Evolutionary conservation across 1,140 invertebrate genomes (phyloP), one percentile per base, ranked within the genome.

Genomic region (Elymnias hypermnestra): DNA sequence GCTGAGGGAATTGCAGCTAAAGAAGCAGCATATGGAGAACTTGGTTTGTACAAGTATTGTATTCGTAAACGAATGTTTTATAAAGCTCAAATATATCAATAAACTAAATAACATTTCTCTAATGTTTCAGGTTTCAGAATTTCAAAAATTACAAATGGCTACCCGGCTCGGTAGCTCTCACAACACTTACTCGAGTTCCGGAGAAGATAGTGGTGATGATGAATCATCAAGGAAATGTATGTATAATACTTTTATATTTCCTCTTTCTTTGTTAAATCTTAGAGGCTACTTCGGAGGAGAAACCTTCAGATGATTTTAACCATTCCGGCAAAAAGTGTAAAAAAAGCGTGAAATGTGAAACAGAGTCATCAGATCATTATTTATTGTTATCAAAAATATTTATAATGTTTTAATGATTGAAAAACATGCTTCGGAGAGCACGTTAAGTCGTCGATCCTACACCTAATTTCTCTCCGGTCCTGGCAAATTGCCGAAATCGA

Each of bases 21-120:
- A 86, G 50, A 79, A 86, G 42, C 81, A 84, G 37, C 86, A 87
- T 33, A 78, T 87, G 72, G 86, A 87, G 47, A 85, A 68, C 38
- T 72, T 86, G 72, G 85, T 86, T 63, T 23, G 37, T 37, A 23
- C 33, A 5, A 5, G n/a, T 29, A 25, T 33, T 33, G 13, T 13
- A 21, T 31, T 28, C 28, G n/a, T 25, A n/a, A 3, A 33, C 38
- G 31, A 8, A 40, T 23, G 14, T 7, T 15, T 6, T 40, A 44
- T 26, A 35, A 1, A 45, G 6, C n/a, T n/a, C n/a, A n/a, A n/a
- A n/a, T n/a, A n/a, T n/a, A n/a, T n/a, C n/a, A n/a, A n/a, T n/a
- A n/a, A n/a, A n/a, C n/a, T 21, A 6, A 21, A 21, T 3, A 44
- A 33, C n/a, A 23, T 28, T 43, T 28, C 9, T 5, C 37, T 43